Evolutionary conservation across 1,140 invertebrate genomes (phyloP).

Genomic region (Plutomurus gul): DNA sequence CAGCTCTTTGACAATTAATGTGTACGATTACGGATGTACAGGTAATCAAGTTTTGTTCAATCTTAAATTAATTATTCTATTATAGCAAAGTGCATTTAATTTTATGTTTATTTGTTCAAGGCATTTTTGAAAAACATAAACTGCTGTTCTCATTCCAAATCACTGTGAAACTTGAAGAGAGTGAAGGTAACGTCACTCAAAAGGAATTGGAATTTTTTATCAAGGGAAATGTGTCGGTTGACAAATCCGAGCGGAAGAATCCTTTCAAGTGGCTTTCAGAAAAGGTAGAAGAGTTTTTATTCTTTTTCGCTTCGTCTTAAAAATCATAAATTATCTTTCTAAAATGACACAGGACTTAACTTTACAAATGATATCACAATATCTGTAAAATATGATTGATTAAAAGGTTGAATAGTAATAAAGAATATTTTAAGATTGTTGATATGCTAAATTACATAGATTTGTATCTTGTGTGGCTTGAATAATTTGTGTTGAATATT

Average conservation of each 20-base stretch:
- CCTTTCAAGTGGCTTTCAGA: constrained; percentile 73
- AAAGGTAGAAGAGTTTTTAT: constrained; percentile 47
- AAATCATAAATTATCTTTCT: too few species aligned
- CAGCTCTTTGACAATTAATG: constrained; percentile 77
- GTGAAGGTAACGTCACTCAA: constrained; percentile 66
- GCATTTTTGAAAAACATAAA: constrained; percentile 89
- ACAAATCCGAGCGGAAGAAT: constrained; percentile 69
- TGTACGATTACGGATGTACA: constrained; percentile 87
- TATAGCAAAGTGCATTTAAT: background rate
- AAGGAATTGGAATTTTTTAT: constrained; percentile 86
- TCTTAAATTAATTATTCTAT: background rate
- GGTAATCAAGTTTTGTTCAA: constrained; percentile 59
- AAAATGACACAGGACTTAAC: too few species aligned
- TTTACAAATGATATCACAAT: background rate
- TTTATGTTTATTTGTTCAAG: constrained; percentile 56
- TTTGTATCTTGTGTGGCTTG: background rate
- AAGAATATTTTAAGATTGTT: too few species aligned
- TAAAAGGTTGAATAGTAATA: too few species aligned
- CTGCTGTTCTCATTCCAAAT: constrained; percentile 89
- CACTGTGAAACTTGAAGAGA: constrained; percentile 77
- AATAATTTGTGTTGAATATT: background rate
- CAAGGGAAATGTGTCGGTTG: constrained; percentile 77
- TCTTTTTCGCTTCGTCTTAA: too few species aligned
- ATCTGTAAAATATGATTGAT: background rate
- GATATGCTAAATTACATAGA: too few species aligned